Conservation (phyloP, 2,888 invertebrate genomes). For the Epistrophe eligans region DNA sequence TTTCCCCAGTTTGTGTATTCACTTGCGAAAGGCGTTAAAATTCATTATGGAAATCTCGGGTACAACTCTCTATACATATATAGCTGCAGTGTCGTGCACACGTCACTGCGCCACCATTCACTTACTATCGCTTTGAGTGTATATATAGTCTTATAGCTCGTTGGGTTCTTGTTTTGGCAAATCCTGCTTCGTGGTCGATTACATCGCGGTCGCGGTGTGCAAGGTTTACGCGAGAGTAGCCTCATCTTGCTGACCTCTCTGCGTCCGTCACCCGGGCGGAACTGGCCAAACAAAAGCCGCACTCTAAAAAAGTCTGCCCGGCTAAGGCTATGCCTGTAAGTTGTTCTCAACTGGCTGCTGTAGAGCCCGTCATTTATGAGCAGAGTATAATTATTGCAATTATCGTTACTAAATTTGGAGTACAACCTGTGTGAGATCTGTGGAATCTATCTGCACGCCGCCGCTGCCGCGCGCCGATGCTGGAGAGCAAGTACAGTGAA, state of each 20-base stretch:
- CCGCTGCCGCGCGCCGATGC: neutral
- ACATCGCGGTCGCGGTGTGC: conserved; percentile 37
- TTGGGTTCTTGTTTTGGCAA: conserved; percentile 71
- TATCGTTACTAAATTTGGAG: conserved; percentile 75
- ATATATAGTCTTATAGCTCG: conserved; percentile 16
- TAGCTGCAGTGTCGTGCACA: conserved; percentile 16
- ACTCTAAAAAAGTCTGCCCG: conserved; percentile 17
- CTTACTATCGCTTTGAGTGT: conserved; percentile 45
- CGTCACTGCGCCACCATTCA: conserved; percentile 66
- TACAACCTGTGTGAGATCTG: conserved; percentile 62
- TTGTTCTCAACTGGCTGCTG: conserved; percentile 4
- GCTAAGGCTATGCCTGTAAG: neutral
- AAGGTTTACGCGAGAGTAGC: conserved; percentile 46
- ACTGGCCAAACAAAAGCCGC: conserved; percentile 66
- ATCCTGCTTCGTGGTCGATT: conserved; percentile 67
- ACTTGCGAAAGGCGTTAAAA: conserved; percentile 76
- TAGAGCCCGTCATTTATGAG: conserved; percentile 67
- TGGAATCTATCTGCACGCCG: conserved; percentile 34
- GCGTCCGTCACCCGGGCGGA: conserved; percentile 56
- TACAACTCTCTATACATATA: conserved; percentile 43
- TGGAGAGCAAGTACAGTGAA: conserved; percentile 57
- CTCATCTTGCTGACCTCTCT: conserved; percentile 72
- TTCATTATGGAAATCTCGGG: conserved; percentile 74
- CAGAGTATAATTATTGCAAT: conserved; percentile 74
- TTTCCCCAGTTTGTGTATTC: conserved; percentile 50